Evolutionary conservation across 2,888 invertebrate genomes (phyloP), one percentile per base, ranked within the genome.

Genomic region (Cataglyphis cursor): DNA sequence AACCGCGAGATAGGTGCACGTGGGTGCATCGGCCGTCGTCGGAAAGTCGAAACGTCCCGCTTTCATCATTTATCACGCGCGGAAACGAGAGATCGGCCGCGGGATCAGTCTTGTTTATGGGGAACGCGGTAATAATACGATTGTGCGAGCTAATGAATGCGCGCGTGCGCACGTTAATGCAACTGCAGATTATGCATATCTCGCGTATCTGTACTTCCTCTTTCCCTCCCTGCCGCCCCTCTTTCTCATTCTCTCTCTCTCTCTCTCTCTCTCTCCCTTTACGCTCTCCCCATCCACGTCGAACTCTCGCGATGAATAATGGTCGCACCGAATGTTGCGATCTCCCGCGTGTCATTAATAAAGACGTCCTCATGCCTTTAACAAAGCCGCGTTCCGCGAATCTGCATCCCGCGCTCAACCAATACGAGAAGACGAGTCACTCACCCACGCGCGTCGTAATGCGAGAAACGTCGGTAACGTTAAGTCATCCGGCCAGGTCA

Each of bases 141-240:
- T 86, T 86, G 83, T 84, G 57, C 64, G 73, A 15, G 76, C 78
- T 87, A 87, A 87, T 83, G 83, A 87, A 78, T 78, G 87, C 78
- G 82, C 70, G 82, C 74, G 74, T 65, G 70, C 74, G 59, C 61
- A 78, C 82, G 80, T 62, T 86, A 84, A 88, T 84, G 84, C 78
- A 88, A 78, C 62, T 86, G 81, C 82, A 88, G 88, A 86, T 86
- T 86, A 88, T 84, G 85, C 80, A 62, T 72, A 62, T 72, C 57
- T 83, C 62, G 18, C 38, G 66, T 61, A 76, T 41, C 65, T 35
- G 54, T 35, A 31, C 21, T 10, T 35, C 4, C 28, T 4, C 28
- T 73, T 5, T 57, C 48, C 62, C 48, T 62, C 35, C 38, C 5
- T 35, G 6, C 21, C 51, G 0, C 3, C 51, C 6, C 15, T 24